Base-by-base conservation (phyloP, 2,888 invertebrate species). In the Cordilura impudica region DNA sequence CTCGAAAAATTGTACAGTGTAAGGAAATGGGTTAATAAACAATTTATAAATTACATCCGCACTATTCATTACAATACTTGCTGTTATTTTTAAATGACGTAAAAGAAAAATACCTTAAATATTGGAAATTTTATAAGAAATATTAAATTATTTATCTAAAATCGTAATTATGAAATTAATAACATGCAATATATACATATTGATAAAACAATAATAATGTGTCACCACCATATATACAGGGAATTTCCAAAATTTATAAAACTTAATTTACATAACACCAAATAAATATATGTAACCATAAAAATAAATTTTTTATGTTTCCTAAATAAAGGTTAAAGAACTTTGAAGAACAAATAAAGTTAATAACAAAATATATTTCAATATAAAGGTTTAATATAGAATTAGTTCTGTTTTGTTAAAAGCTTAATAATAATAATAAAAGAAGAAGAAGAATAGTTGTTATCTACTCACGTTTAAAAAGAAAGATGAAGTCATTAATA, bases 271-370 rank as follows among this genome's bases (percentile, higher is more conserved):
- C n/a, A 26, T 53, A 10, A 21, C 18, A n/a, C 16, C 26, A 26
- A 14, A 21, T 26, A 53, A 53, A 12, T 26, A n/a, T n/a, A 10
- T 31, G 29, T 29, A 39, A 2, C n/a, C 0, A 39, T 39, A 39
- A 39, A 39, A 39, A 39, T n/a, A 39, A n/a, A n/a, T n/a, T n/a
- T n/a, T 39, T 39, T 39, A n/a, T 2, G n/a, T 39, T n/a, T 19
- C 5, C 43, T 2, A 2, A 49, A 60, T 8, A 63, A 69, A 67
- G 66, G 66, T 71, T 72, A 61, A 67, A 66, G 60, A 71, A 71
- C 76, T 71, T 35, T 8, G n/a, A 12, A 49, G 26, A 8, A 47
- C 6, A 58, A 5, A 49, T 49, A 29, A 14, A 43, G 14, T 1
- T 39, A 66, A 53, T 58, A 3, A 21, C 5, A n/a, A 39, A 39